A percentile compares a stretch with the other conserved stretches of the same genome.
These are phyloP conservation scores for Brachionus asplanchnoidis DNA, from an alignment of 1,140 invertebrate species.

Conservation along the genomic window DNA sequence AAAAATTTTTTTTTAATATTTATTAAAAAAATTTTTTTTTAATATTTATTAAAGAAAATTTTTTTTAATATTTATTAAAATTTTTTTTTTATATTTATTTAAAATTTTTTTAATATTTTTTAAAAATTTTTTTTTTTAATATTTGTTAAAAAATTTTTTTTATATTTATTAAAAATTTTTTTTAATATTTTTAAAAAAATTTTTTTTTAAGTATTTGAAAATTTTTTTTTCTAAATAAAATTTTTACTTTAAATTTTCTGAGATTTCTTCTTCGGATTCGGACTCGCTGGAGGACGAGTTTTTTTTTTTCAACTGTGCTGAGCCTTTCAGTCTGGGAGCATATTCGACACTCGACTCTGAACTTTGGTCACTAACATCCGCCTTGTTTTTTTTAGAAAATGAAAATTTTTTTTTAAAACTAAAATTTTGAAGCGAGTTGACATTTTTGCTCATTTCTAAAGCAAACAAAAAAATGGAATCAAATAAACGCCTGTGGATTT, in stretches of 20 bases:
- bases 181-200: too few species aligned
- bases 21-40: neutral
- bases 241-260: neutral
- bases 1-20: neutral
- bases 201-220: too few species aligned
- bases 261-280: neutral
- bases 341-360: neutral
- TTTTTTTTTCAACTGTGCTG: slow-evolving; percentile 14
- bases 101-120: neutral
- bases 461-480: slow-evolving; percentile 19
- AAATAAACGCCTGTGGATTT: neutral
- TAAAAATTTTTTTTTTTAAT: neutral
- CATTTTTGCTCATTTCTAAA: slow-evolving; percentile 40
- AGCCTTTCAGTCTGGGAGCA: neutral
- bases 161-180: neutral
- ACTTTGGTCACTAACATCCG: neutral
- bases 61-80: neutral
- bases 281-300: neutral
- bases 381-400: slow-evolving; percentile 12
- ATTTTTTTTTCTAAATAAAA: too few species aligned
- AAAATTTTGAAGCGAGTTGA: slow-evolving; percentile 29
- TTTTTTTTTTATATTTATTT: neutral
- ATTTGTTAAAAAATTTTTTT: neutral
- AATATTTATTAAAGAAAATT: neutral
- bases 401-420: slow-evolving; percentile 39